Percentiles rank a stretch among this genome's conserved stretches.
Conservation (phyloP, 2,113 vertebrate species). For the Perca flavescens region DNA sequence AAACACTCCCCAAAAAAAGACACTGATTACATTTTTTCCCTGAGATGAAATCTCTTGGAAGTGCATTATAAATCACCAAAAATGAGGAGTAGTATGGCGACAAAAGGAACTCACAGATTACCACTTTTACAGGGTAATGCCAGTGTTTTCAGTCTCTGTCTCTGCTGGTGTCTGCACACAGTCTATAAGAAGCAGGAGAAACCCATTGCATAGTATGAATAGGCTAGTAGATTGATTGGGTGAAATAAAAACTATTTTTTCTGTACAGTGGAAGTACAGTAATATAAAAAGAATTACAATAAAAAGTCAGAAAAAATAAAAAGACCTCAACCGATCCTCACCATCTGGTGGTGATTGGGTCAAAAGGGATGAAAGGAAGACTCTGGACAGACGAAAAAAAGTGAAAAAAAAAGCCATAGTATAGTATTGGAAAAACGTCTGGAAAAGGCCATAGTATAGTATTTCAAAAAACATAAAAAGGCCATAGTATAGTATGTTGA, state of each 20-base stretch:
- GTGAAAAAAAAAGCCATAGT: too few relatives aligned
- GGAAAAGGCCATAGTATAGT: too few relatives aligned
- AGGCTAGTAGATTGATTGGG: neutral
- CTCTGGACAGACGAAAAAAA: too few relatives aligned
- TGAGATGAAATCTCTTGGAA: neutral
- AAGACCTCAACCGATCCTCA: too few relatives aligned
- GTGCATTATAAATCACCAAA: slow-evolving; percentile 1
- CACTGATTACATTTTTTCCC: neutral
- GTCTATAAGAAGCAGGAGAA: neutral
- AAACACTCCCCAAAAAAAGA: neutral
- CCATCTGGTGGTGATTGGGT: too few relatives aligned
- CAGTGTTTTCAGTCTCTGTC: neutral
- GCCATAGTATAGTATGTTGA: too few relatives aligned
- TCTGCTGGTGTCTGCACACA: neutral
- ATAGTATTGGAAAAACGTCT: too few relatives aligned
- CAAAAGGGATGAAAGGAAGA: too few relatives aligned
- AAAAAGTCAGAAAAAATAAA: neutral
- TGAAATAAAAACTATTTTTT: neutral
- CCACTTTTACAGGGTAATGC: slow-evolving; percentile 1
- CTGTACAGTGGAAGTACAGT: neutral
- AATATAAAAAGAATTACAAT: neutral
- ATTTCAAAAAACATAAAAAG: too few relatives aligned
- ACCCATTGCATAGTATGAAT: neutral
- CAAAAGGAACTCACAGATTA: neutral
- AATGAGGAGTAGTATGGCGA: neutral